Base-by-base conservation (phyloP, 2,113 vertebrate genomes). In the Bos taurus region DNA sequence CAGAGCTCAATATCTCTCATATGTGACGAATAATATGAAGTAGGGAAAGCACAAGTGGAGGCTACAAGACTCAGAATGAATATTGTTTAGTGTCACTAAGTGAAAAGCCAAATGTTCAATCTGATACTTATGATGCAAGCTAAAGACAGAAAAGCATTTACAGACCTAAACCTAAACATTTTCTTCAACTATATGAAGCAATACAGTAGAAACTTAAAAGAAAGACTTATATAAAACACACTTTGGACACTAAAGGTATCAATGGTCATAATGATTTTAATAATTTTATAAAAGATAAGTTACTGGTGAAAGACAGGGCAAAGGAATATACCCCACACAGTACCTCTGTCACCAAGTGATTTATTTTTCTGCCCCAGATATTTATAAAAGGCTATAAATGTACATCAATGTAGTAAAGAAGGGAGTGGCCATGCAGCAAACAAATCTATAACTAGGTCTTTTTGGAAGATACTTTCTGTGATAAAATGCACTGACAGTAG, bases 171-270 rank as follows among this genome's bases (percentile, higher is more conserved):
- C 92, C 88, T 88, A 93, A 98, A 96, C 87, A 97, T 95, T 97
- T 98, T 85, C 95, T 95, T 98, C 95, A 98, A 93, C 6, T 88
- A 89, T 88, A 91, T 64, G 88, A 97, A 97, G 21, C 96, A 97
- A 89, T 94, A 60, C 96, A 81, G 95, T 95, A 98, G 91, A 88
- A 46, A 91, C 21, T 19, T 30, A 6, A 3, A 97, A 84, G 21
- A 48, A 88, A 78, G 40, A 88, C 50, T 92, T 81, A 96, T 62
- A 21, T 54, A 71, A 97, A 98, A 40, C 25, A 95, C 30, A 83
- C 17, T 6, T 92, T 93, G 1, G 50, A 54, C 85, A n/a, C 86
- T 78, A 62, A 88, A 48, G 28, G 9, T 36, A 36, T 25, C n/a
- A n/a, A 56, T 43, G 21, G 2, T 62, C 11, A 85, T 21, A 62